phyloP scores from a whole-genome alignment of 2,113 vertebrate genomes.

The Psittacara wagleri region DNA sequence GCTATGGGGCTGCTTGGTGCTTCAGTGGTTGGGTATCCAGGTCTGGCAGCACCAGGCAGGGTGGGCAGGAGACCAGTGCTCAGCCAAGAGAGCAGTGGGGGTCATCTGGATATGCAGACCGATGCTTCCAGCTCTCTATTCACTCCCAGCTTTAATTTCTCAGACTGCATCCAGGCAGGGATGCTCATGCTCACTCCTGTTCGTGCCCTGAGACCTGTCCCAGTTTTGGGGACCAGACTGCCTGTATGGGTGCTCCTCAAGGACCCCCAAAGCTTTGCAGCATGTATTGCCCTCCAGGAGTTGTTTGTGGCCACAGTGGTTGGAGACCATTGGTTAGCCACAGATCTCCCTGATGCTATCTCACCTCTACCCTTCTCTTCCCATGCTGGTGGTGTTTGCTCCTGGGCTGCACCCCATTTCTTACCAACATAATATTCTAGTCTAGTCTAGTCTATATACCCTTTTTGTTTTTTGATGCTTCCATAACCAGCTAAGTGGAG shows the following conservation, averaged over 20 bases:
- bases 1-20: neutral
- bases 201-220: neutral
- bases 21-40: accelerated
- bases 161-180: neutral
- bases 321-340: neutral
- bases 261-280: neutral
- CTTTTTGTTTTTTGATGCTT: neutral
- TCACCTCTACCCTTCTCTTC: neutral
- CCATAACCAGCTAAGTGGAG: neutral
- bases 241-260: accelerated
- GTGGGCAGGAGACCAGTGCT: neutral
- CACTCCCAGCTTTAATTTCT: neutral
- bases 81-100: accelerated
- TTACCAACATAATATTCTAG: neutral
- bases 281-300: neutral
- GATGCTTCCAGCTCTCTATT: neutral
- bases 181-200: neutral
- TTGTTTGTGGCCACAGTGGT: neutral
- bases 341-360: accelerated
- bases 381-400: neutral
- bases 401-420: neutral
- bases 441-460: neutral
- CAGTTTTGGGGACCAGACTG: neutral
- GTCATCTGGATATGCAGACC: accelerated
- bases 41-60: neutral